Percentiles rank a stretch among this genome's conserved stretches.
Conservation (phyloP, 1,140 invertebrate species). For the Heliconius hermathena region DNA sequence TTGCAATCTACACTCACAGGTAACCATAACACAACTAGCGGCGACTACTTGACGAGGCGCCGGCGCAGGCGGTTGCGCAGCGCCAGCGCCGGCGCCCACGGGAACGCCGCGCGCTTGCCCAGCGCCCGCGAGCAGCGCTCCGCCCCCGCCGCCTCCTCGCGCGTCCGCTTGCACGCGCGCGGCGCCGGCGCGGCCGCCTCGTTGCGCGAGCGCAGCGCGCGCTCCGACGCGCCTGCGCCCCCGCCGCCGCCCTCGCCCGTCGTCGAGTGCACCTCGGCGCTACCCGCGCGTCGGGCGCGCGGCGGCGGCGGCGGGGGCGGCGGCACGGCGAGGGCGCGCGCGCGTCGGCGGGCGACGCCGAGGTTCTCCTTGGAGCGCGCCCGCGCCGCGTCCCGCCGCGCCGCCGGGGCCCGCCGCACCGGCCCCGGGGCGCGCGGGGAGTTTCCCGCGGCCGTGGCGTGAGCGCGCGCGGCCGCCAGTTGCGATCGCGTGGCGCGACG, state of each 20-base stretch:
- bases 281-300: slow-evolving; percentile 36
- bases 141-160: slow-evolving; percentile 37
- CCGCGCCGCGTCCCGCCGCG: slow-evolving; percentile 48
- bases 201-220: slow-evolving; percentile 50
- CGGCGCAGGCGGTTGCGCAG: slow-evolving; percentile 67
- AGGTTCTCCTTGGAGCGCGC: slow-evolving; percentile 63
- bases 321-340: slow-evolving; percentile 49
- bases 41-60: slow-evolving; percentile 63
- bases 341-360: slow-evolving; percentile 50
- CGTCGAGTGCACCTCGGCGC: slow-evolving; percentile 55
- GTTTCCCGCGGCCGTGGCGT: slow-evolving; percentile 62
- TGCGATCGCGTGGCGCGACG: slow-evolving; percentile 49
- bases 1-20: slow-evolving; percentile 54
- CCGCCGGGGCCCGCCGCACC: slow-evolving; percentile 58
- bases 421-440: slow-evolving; percentile 63
- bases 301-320: slow-evolving; percentile 44
- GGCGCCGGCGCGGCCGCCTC: slow-evolving; percentile 52
- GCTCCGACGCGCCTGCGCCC: slow-evolving; percentile 37
- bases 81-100: slow-evolving; percentile 66
- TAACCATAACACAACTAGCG: slow-evolving; percentile 35
- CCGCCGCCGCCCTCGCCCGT: slow-evolving; percentile 44
- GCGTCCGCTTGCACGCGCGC: slow-evolving; percentile 45
- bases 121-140: slow-evolving; percentile 31
- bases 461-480: slow-evolving; percentile 41
- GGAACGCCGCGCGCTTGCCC: slow-evolving; percentile 59